These are phyloP conservation scores for Platyscapa corneri DNA, from an alignment of 1,140 invertebrate species.

Conservation along the genomic window DNA sequence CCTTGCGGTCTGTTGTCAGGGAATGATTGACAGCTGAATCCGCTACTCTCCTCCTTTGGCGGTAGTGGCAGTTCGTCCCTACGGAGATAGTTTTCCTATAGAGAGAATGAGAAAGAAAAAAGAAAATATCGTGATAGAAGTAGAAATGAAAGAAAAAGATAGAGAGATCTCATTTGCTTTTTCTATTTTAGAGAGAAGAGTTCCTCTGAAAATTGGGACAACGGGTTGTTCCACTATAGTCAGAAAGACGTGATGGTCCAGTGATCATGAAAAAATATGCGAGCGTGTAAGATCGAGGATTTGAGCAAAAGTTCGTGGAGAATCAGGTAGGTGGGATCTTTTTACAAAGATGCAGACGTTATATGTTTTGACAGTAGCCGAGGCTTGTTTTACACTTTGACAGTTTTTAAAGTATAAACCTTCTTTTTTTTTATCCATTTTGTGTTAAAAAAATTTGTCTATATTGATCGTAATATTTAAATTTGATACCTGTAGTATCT, in stretches of 20 bases:
- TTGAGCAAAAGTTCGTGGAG: slow-evolving; percentile 1
- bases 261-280: slow-evolving; percentile 24
- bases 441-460: no score
- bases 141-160: neutral
- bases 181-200: slow-evolving; percentile 1
- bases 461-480: no score
- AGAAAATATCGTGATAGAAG: neutral
- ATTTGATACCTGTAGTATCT: no score
- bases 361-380: slow-evolving; percentile 38
- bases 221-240: slow-evolving; percentile 22
- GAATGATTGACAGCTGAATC: slow-evolving; percentile 73
- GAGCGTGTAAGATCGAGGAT: neutral
- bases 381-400: no score
- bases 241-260: neutral
- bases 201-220: slow-evolving; percentile 49
- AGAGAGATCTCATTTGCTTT: slow-evolving; percentile 1
- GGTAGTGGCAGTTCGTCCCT: slow-evolving; percentile 15
- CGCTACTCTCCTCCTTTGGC: slow-evolving; percentile 57
- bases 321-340: slow-evolving; percentile 17
- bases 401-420: no score
- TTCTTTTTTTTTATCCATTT: no score
- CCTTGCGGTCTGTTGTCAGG: slow-evolving; percentile 56
- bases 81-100: slow-evolving; percentile 1
- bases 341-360: slow-evolving; percentile 32
- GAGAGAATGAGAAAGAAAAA: slow-evolving; percentile 1